phyloP scores from a whole-genome alignment of 1,140 invertebrate genomes.

The Catajapyx aquilonaris region DNA sequence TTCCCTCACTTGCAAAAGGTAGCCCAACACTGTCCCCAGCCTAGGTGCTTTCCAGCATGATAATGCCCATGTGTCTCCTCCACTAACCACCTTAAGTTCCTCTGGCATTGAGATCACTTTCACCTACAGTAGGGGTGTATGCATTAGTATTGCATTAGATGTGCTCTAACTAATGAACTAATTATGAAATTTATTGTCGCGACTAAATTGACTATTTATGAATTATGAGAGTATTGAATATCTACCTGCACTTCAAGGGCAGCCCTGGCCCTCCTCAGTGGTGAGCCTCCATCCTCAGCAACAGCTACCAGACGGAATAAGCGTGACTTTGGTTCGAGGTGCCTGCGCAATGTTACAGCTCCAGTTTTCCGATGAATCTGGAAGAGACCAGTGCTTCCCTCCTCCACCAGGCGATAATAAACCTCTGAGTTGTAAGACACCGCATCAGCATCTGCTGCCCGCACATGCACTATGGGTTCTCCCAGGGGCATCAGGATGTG shows the following conservation, averaged over 20 bases:
- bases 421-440: not conserved
- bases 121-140: too few species aligned
- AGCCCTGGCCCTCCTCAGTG: not conserved
- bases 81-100: not conserved
- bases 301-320: not conserved
- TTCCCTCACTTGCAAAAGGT: not conserved
- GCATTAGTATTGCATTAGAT: too few species aligned
- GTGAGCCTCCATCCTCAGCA: not conserved
- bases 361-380: not conserved
- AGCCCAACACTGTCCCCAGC: not conserved
- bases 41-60: not conserved
- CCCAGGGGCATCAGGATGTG: not conserved
- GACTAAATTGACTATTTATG: too few species aligned
- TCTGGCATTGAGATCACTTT: not conserved
- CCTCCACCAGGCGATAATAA: not conserved
- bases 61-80: not conserved
- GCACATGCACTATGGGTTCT: not conserved
- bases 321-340: not conserved
- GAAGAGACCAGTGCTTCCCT: not conserved
- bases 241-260: not conserved
- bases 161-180: too few species aligned
- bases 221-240: too few species aligned
- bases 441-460: not conserved
- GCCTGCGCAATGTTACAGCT: not conserved
- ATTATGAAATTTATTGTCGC: too few species aligned